Conservation (phyloP, 2,888 invertebrate genomes). For the Trachelus troglodyta region DNA sequence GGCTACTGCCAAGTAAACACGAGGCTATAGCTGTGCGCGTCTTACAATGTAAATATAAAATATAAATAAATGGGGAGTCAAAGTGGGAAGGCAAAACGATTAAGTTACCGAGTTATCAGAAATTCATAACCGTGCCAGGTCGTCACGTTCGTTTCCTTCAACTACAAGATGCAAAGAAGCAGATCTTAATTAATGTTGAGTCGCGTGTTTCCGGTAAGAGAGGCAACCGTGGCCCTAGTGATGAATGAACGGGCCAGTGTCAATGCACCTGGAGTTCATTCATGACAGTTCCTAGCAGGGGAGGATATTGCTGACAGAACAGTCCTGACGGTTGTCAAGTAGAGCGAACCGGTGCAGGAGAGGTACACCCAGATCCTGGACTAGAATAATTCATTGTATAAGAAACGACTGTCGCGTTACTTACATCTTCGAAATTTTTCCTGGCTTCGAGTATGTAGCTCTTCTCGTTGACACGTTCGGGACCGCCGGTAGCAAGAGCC, state of each 20-base stretch:
- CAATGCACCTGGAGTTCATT: background rate
- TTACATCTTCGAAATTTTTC: slow-evolving; percentile 58
- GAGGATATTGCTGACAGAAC: background rate
- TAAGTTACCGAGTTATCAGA: background rate
- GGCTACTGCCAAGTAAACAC: background rate
- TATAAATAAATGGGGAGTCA: background rate
- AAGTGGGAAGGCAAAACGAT: background rate
- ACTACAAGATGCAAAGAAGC: background rate
- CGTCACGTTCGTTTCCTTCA: background rate
- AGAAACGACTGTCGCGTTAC: slow-evolving; percentile 27
- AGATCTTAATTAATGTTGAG: background rate
- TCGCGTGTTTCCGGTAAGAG: background rate
- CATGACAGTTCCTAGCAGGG: background rate
- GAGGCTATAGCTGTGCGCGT: background rate
- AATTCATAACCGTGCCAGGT: background rate
- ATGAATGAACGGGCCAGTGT: background rate
- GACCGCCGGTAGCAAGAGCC: background rate
- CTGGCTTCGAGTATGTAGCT: slow-evolving; percentile 61
- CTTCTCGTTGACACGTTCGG: slow-evolving; percentile 47
- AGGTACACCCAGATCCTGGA: background rate
- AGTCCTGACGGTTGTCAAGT: background rate
- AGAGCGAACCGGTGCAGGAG: background rate
- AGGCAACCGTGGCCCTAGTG: background rate
- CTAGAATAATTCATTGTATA: background rate
- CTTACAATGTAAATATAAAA: background rate